Evolutionary conservation across 2,888 invertebrate genomes (phyloP), one percentile per base, ranked within the genome.

Genomic region (Biston stratarius): DNA sequence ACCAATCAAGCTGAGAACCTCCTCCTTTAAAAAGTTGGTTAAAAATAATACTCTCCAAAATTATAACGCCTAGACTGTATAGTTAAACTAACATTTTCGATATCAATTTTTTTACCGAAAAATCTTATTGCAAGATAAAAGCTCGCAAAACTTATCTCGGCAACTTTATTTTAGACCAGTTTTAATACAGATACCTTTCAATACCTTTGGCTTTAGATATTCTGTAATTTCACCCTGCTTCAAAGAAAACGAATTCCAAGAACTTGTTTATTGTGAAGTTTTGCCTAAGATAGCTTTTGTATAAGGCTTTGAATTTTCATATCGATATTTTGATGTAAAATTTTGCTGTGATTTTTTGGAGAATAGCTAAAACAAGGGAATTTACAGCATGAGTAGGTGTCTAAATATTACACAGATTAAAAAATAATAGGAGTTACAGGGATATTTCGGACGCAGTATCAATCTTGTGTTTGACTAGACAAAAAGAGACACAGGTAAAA

Each of bases 251-350:
- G 61, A 58, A 64, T 64, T 61, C 67, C 63, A 33, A 34, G 67
- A 69, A 64, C 64, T 64, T 59, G 64, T 61, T 64, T 61, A 69
- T 61, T 61, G 61, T 56, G 40, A 69, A 69, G 69, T 69, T 69
- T 61, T 59, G 61, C 59, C 59, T n/a, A 58, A 44, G 49, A 52
- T 59, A 64, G 49, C 63, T 57, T 64, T 59, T 61, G 60, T 52
- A 36, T 44, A 57, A 44, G 42, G 51, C 38, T 63, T 61, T 33
- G 53, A 61, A 69, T 64, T 68, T 61, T 68, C 53, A 44, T 64
- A 64, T 65, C 57, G 64, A 64, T 64, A 62, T 62, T 64, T 58
- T 58, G 24, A 33, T 56, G 55, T 7, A 55, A 36, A 53, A 53
- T 58, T 47, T 61, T 34, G 44, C 6, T 15, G 14, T 55, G 34